These are phyloP conservation scores for Philaethria dido DNA, from an alignment of 2,888 invertebrate species.

Conservation along the genomic window DNA sequence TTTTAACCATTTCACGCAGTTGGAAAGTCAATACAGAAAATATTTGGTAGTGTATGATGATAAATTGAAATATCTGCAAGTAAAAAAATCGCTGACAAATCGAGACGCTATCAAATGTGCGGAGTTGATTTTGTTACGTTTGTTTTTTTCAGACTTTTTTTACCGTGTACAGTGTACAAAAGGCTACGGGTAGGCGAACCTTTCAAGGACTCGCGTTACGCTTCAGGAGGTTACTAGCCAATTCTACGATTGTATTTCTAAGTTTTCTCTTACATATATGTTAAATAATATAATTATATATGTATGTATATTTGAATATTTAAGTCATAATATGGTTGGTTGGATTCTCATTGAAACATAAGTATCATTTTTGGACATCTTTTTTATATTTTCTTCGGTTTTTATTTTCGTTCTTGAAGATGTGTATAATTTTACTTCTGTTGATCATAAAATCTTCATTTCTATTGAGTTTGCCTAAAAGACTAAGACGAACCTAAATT, in stretches of 20 bases:
- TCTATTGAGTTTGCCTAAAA: no score
- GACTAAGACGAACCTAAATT: no score
- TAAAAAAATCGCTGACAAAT: slow-evolving; percentile 75
- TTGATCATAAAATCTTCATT: no score
- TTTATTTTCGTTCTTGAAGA: no score
- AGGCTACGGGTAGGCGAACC: slow-evolving; percentile 72
- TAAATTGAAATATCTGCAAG: slow-evolving; percentile 66
- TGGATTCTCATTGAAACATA: no score
- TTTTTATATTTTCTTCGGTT: no score
- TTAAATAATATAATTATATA: not conserved
- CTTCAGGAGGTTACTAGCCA: slow-evolving; percentile 64
- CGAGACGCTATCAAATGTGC: slow-evolving; percentile 64
- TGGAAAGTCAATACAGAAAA: slow-evolving; percentile 40
- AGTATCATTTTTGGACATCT: not conserved
- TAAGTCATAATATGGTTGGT: not conserved
- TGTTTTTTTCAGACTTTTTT: slow-evolving; percentile 62
- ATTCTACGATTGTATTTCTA: slow-evolving; percentile 43
- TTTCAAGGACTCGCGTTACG: slow-evolving; percentile 73
- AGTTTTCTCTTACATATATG: slow-evolving; percentile 36
- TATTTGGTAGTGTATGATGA: slow-evolving; percentile 60
- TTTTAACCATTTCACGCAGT: not conserved
- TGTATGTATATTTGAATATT: not conserved
- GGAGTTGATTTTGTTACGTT: slow-evolving; percentile 56
- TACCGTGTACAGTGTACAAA: slow-evolving; percentile 59
- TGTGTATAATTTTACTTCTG: no score